These are phyloP conservation scores for Sturnira hondurensis DNA, from an alignment of 2,113 vertebrate species.

Conservation along the genomic window DNA sequence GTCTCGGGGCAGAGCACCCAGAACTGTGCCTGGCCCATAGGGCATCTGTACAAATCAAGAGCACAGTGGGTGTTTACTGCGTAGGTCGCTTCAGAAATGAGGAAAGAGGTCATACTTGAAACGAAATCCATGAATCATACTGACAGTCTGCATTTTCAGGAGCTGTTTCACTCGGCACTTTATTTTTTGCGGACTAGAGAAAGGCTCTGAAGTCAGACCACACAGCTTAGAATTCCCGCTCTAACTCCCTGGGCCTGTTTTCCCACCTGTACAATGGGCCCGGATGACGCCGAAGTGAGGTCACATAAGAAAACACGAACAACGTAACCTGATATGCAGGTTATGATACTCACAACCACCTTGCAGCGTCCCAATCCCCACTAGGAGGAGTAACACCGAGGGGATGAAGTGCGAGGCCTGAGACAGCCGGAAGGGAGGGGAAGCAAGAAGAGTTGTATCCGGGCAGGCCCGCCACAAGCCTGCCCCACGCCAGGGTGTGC, in stretches of 20 bases:
- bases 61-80: rapidly evolving
- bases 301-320: neutral
- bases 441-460: rapidly evolving
- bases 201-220: neutral
- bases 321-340: no score
- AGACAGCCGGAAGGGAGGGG: neutral
- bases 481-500: neutral
- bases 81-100: neutral
- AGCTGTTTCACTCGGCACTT: neutral
- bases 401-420: no score
- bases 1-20: neutral
- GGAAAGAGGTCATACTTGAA: neutral
- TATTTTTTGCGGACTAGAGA: neutral
- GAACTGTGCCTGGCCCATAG: neutral
- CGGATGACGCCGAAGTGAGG: neutral
- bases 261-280: neutral
- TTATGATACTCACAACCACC: no score
- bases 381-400: neutral
- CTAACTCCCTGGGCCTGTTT: neutral
- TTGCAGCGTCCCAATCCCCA: neutral
- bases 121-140: neutral
- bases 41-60: neutral
- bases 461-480: no score
- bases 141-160: neutral
- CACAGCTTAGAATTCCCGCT: neutral